These are phyloP conservation scores for Hippocampus guttulatus DNA, from an alignment of 2,113 vertebrate species.

Conservation along the genomic window DNA sequence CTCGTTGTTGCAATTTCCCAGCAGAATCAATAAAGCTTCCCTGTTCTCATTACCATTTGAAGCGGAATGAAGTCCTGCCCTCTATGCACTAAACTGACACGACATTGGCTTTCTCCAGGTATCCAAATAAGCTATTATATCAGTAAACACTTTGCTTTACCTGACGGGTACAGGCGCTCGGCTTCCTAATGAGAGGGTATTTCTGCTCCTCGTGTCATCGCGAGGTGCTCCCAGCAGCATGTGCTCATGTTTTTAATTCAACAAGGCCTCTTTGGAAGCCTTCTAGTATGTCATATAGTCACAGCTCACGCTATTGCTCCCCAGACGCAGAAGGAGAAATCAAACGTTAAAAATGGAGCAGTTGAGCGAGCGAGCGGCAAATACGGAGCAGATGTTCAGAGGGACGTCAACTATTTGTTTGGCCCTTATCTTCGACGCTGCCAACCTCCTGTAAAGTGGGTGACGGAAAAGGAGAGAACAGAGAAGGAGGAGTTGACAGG, in stretches of 20 bases:
- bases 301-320: conserved; percentile 57
- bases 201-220: conserved; percentile 51
- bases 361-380: conserved; percentile 50
- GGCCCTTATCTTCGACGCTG: conserved; percentile 62
- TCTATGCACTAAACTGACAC: conserved; percentile 15
- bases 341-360: conserved; percentile 66
- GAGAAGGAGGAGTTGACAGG: conserved; percentile 28
- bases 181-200: conserved; percentile 42
- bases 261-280: conserved; percentile 49
- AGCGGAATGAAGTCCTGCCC: conserved; percentile 20
- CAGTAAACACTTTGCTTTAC: conserved; percentile 46
- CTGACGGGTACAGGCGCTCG: conserved; percentile 27
- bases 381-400: conserved; percentile 67
- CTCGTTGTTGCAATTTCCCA: background rate
- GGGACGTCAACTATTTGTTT: conserved; percentile 65
- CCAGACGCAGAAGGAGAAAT: conserved; percentile 61
- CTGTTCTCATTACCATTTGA: conserved; percentile 35
- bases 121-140: conserved; percentile 35
- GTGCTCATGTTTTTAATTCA: conserved; percentile 65
- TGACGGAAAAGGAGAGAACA: conserved; percentile 41
- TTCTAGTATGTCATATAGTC: conserved; percentile 56
- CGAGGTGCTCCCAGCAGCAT: conserved; percentile 50
- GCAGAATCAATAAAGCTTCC: conserved; percentile 28
- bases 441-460: conserved; percentile 53
- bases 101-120: conserved; percentile 4